Conservation (phyloP, 2,113 vertebrate species). For the Cranoglanis bouderius region DNA sequence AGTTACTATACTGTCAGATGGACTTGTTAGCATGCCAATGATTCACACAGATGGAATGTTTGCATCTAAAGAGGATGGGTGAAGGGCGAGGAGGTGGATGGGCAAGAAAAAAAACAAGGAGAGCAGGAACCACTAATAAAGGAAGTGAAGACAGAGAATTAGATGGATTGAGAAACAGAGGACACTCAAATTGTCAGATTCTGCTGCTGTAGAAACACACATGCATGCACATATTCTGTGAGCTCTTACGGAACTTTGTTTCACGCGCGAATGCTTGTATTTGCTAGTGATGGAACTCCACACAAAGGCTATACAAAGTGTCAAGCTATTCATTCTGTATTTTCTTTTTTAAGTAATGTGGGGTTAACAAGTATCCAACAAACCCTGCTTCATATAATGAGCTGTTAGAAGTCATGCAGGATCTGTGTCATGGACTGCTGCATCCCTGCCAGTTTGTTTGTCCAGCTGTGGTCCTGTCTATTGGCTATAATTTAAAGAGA, state of each 20-base stretch:
- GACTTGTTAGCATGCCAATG: conserved; percentile 10
- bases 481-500: not conserved
- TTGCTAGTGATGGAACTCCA: not conserved
- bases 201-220: conserved; percentile 7
- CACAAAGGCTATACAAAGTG: not conserved
- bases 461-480: not conserved
- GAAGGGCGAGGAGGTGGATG: not conserved
- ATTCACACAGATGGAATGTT: conserved; percentile 27
- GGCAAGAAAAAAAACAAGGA: not conserved
- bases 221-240: not conserved
- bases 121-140: not conserved
- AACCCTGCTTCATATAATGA: not conserved
- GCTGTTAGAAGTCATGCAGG: not conserved
- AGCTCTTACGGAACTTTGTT: conserved; percentile 30
- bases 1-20: conserved; percentile 22
- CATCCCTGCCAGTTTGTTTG: not conserved
- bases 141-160: not conserved
- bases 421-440: not conserved
- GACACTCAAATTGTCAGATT: conserved; percentile 50
- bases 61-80: conserved; percentile 8
- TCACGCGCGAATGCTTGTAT: not conserved
- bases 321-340: not conserved
- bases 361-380: not conserved
- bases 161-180: conserved; percentile 37
- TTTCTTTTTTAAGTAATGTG: not conserved